Percentiles rank a stretch among this genome's conserved stretches.
phyloP scores from a whole-genome alignment of 2,888 invertebrate species.

The Drosophila flavopinicola region DNA sequence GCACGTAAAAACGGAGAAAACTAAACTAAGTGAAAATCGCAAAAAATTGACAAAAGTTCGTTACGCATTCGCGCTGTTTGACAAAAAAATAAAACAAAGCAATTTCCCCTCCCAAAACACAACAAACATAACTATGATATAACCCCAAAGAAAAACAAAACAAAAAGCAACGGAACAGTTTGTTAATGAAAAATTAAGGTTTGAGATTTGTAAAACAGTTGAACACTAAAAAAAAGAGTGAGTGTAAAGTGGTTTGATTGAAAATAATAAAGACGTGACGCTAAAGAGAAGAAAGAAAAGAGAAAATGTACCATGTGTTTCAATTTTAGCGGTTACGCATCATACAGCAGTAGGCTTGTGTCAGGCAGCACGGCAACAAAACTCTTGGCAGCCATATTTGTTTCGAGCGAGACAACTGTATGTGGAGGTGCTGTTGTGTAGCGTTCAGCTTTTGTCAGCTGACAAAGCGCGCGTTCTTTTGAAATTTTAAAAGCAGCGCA shows the following conservation, averaged over 20 bases:
- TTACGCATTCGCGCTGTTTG: conserved; percentile 48
- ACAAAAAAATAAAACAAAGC: conserved; percentile 28
- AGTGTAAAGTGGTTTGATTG: conserved; percentile 52
- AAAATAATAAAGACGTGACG: conserved; percentile 50
- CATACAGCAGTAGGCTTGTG: conserved; percentile 13
- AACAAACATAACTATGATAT: conserved; percentile 29
- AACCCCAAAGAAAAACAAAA: conserved; percentile 11
- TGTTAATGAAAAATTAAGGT: conserved; percentile 64
- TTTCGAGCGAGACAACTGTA: conserved; percentile 12
- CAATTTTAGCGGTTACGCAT: conserved; percentile 3
- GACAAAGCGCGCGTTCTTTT: neutral
- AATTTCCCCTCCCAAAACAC: conserved; percentile 10
- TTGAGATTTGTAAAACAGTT: conserved; percentile 52
- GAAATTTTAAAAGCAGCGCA: neutral
- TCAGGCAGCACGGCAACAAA: neutral
- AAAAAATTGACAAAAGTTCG: conserved; percentile 50
- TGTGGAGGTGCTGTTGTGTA: neutral
- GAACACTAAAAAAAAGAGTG: conserved; percentile 14
- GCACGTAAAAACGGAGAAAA: conserved; percentile 55
- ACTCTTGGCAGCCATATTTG: neutral
- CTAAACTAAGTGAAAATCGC: conserved; percentile 30
- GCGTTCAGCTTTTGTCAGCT: conserved; percentile 2
- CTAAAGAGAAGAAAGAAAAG: conserved; percentile 61
- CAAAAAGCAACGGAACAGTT: conserved; percentile 53
- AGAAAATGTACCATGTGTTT: conserved; percentile 29